These are phyloP conservation scores for Picus viridis DNA, from an alignment of 2,797 vertebrate species.

Conservation along the genomic window DNA sequence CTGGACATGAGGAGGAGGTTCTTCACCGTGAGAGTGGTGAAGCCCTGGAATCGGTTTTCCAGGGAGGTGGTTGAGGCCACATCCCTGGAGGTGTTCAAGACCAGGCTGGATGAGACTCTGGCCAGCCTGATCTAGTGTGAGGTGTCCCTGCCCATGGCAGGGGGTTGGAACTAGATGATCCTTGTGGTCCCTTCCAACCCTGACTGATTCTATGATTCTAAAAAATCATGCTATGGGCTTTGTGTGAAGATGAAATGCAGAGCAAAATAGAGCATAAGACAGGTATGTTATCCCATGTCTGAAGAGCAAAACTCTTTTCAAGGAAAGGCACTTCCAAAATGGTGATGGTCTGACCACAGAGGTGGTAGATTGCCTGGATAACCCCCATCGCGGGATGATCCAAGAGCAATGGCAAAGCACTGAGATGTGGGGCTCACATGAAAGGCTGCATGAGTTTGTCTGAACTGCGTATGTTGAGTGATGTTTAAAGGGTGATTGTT, in stretches of 20 bases:
- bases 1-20: no score
- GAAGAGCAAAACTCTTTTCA: not conserved
- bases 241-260: not conserved
- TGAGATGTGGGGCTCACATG: not conserved
- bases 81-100: no score
- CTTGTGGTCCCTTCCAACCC: no score
- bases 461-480: fast-evolving
- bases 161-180: no score
- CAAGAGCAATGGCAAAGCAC: not conserved
- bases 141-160: no score
- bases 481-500: not conserved
- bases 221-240: not conserved
- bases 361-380: not conserved
- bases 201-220: no score
- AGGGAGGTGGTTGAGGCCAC: no score
- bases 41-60: no score
- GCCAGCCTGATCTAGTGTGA: no score
- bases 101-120: no score
- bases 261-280: not conserved
- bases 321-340: not conserved
- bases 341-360: not conserved
- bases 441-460: not conserved
- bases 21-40: no score
- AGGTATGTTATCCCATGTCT: not conserved
- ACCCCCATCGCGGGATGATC: not conserved